Base-by-base conservation (phyloP, 2,797 vertebrate genomes). In the Neostethus bicornis region DNA sequence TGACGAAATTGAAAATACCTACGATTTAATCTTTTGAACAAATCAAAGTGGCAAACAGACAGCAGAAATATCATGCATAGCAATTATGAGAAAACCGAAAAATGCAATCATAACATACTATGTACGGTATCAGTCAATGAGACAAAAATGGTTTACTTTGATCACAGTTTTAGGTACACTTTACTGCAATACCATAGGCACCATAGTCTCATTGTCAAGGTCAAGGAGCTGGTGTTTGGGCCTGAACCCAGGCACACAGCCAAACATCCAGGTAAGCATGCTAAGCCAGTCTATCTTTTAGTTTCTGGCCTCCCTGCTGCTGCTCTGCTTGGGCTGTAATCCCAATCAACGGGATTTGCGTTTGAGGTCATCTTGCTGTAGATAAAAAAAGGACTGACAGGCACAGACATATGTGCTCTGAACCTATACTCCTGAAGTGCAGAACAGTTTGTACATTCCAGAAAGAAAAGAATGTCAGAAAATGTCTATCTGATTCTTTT, bases 281-380 rank as follows among this genome's bases (percentile, higher is more conserved):
- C 62, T 74, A 75, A 89, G 59, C 61, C n/a, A 23, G 61, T 56
- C 16, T 38, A 26, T 44, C 43, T 51, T 3, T 62, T 61, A 41
- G 49, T 25, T 38, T 51, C 47, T 58, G 24, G 62, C 58, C 52
- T 52, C 28, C 55, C 57, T 49, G 49, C 42, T 1, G 13, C 67
- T 60, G 57, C 70, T 51, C 53, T 44, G 35, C 66, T 61, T 82
- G 64, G 75, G 76, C 79, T 70, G 31, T 89, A 88, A 90, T 88
- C 80, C 83, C 72, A 75, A 79, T 83, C 79, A 85, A 73, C 78
- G 37, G 74, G 87, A 88, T 88, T 88, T 86, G 50, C 70, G 63
- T 63, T 72, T 68, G 78, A 88, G 71, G 84, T 87, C 86, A 85
- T 72, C 35, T 66, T 14, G 47, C 50, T 65, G 44, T 25, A 51